Base-by-base conservation (phyloP, 2,113 vertebrate genomes). In the Dromiciops gliroides region DNA sequence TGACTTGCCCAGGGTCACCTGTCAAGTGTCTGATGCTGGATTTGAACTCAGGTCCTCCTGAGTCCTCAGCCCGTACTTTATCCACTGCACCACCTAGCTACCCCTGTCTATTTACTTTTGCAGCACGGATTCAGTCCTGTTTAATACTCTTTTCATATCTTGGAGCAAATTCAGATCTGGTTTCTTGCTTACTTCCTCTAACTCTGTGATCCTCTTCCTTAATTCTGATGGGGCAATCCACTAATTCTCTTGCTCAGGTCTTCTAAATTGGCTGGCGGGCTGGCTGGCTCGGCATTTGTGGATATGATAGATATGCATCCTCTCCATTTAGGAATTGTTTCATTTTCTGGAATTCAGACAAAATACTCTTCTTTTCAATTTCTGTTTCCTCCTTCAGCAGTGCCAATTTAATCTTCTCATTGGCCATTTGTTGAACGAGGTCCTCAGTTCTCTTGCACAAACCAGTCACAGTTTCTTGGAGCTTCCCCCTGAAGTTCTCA, bases 381-480 rank as follows among this genome's bases (percentile, higher is more conserved):
- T 67, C 31, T 67, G 14, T 67, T 37, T 67, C 31, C 1, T 37
- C 16, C 12, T 67, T 14, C 1, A 67, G 0, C 31, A n/a, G 6
- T 16, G 14, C 10, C 4, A 67, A 67, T 37, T 37, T 37, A 37
- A 5, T 37, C 60, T 16, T 37, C 3, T 67, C 60, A 14, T 5
- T 16, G 3, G 0, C 1, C 12, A 67, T 67, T 16, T 37, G 11
- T 6, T 6, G 12, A 37, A 16, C 31, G 4, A 16, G 0, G 1
- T 67, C 11, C 31, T 67, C 31, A 67, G 11, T 37, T 67, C 37
- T 67, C 31, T 37, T 37, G 12, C 31, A 37, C 60, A 67, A 67
- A 37, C 14, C 28, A 67, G 12, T 67, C 60, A 37, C 11, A 6
- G 3, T 67, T 67, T 14, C 3, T 37, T 37, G 60, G 31, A 67